phyloP scores from a whole-genome alignment of 2,888 invertebrate genomes.

The Lissonota sp. region DNA sequence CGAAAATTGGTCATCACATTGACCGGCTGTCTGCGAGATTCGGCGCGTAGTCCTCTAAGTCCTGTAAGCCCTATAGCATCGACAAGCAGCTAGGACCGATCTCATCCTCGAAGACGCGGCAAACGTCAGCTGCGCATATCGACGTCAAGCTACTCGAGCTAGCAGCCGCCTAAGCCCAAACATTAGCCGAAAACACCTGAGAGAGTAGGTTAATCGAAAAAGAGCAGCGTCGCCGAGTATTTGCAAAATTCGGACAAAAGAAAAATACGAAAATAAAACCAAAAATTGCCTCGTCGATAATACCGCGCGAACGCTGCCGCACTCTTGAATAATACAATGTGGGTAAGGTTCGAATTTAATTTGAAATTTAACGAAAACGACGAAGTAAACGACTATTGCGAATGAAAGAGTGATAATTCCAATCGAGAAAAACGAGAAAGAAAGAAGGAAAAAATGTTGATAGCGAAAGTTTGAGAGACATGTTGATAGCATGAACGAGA shows the following conservation, averaged over 20 bases:
- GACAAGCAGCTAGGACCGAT: conserved; percentile 95
- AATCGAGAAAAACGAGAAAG: neutral
- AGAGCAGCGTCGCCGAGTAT: conserved; percentile 63
- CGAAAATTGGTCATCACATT: conserved; percentile 95
- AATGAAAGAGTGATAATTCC: too few species aligned
- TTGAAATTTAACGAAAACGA: too few species aligned
- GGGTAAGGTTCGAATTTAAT: too few species aligned
- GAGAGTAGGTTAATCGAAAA: conserved; percentile 74
- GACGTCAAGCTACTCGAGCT: conserved; percentile 82
- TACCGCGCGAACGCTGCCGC: too few species aligned
- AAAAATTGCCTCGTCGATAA: neutral
- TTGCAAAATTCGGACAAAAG: conserved; percentile 55
- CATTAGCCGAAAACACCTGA: conserved; percentile 77
- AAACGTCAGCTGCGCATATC: conserved; percentile 82
- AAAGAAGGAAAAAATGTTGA: conserved; percentile 14
- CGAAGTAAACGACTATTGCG: too few species aligned
- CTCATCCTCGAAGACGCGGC: conserved; percentile 85
- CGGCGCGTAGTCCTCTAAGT: conserved; percentile 93
- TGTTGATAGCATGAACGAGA: neutral
- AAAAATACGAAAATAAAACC: conserved; percentile 25
- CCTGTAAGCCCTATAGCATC: conserved; percentile 94
- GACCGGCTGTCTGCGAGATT: conserved; percentile 95
- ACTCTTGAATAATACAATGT: too few species aligned
- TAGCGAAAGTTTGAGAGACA: neutral
- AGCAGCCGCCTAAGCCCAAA: conserved; percentile 79